A percentile compares a stretch with the other conserved stretches of the same genome.
Evolutionary conservation across 2,888 invertebrate genomes (phyloP).

Genomic region (Candidula unifasciata): DNA sequence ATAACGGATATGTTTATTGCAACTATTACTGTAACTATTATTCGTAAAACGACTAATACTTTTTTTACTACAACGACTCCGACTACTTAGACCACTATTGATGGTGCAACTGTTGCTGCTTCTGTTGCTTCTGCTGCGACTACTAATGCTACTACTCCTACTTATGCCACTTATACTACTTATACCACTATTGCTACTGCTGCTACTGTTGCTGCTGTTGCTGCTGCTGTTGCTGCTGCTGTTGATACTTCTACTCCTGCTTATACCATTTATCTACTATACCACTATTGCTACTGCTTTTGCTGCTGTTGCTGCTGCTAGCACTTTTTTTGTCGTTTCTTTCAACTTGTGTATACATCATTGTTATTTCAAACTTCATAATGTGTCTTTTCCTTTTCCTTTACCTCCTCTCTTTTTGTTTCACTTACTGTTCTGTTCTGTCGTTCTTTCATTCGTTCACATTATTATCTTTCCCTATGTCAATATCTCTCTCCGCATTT

Average conservation of each 20-base stretch:
- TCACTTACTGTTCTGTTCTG: no score
- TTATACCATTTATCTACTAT: neutral
- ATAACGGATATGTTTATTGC: neutral
- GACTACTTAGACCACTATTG: neutral
- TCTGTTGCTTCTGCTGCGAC: neutral
- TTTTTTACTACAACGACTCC: neutral
- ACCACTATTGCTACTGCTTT: no score
- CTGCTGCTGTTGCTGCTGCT: neutral
- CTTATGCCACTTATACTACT: neutral
- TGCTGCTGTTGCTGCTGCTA: no score
- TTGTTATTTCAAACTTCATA: no score
- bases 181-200: neutral
- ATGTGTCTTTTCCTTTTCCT: no score
- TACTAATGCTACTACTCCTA: neutral
- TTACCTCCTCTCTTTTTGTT: no score
- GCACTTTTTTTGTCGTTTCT: no score
- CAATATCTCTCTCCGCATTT: no score
- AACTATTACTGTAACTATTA: conserved; percentile 12
- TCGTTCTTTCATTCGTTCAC: no score
- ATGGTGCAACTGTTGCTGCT: neutral
- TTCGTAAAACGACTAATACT: neutral
- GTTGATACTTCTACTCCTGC: neutral
- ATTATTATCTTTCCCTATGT: no score
- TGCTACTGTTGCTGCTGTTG: neutral
- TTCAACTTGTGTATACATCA: no score